Conservation (phyloP, 1,140 invertebrate species). For the Bombus affinis region DNA sequence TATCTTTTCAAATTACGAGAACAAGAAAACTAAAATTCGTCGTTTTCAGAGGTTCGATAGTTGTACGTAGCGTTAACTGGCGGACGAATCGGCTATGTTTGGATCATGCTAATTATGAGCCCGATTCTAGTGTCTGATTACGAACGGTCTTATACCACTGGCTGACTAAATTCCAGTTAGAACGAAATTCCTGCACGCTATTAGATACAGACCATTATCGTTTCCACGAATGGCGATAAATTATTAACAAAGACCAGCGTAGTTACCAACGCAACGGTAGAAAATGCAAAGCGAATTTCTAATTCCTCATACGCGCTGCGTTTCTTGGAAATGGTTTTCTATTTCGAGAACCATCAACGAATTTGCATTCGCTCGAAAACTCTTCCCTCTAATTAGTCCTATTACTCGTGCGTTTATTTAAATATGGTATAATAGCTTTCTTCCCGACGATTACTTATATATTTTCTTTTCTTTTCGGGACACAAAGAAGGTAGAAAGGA, state of each 20-base stretch:
- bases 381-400: conserved; percentile 38
- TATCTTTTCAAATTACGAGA: no score
- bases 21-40: background rate
- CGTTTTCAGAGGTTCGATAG: background rate
- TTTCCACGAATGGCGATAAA: conserved; percentile 35
- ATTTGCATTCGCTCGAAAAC: background rate
- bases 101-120: background rate
- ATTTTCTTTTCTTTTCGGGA: background rate
- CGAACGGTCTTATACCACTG: background rate
- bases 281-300: conserved; percentile 43
- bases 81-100: no score
- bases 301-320: background rate
- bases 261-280: background rate
- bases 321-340: conserved; percentile 39
- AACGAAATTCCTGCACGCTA: conserved; percentile 35
- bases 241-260: conserved; percentile 8
- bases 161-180: background rate
- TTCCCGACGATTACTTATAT: background rate
- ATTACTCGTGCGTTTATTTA: background rate
- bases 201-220: conserved; percentile 41
- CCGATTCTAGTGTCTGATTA: background rate
- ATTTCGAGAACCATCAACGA: conserved; percentile 28
- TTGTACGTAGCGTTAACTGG: no score
- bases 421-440: background rate
- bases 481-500: background rate